A percentile compares a stretch with the other conserved stretches of the same genome.
Evolutionary conservation across 2,888 invertebrate genomes (phyloP).

Genomic region (Dolichopus griseipennis): DNA sequence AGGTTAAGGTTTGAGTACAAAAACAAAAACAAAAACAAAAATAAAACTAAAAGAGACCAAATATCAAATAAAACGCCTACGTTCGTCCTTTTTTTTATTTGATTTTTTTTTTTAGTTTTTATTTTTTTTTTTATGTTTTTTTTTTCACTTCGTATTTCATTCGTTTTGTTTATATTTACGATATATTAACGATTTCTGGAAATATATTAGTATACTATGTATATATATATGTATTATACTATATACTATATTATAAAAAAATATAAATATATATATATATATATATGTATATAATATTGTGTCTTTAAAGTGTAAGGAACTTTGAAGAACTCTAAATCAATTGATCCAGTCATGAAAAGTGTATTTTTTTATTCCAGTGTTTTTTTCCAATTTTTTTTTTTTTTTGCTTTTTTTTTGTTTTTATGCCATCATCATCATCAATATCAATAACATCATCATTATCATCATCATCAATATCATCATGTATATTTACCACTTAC

Average conservation of each 20-base stretch:
- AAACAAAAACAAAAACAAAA: no score
- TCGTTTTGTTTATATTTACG: background rate
- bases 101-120: background rate
- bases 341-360: conserved; percentile 6
- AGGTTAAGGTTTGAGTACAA: background rate
- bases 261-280: background rate
- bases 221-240: background rate
- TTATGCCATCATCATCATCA: no score
- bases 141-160: background rate
- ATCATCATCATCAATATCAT: background rate
- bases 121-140: no score
- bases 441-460: no score
- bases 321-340: conserved; percentile 6
- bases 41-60: background rate
- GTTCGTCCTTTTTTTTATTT: background rate
- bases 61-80: conserved; percentile 4
- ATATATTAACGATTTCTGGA: background rate
- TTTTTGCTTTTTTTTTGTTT: background rate
- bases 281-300: background rate
- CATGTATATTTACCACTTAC: background rate
- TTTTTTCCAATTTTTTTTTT: background rate
- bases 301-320: conserved; percentile 2
- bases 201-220: background rate
- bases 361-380: background rate
- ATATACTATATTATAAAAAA: no score